Conservation (phyloP, 2,797 vertebrate species). For the Esox masquinongy region DNA sequence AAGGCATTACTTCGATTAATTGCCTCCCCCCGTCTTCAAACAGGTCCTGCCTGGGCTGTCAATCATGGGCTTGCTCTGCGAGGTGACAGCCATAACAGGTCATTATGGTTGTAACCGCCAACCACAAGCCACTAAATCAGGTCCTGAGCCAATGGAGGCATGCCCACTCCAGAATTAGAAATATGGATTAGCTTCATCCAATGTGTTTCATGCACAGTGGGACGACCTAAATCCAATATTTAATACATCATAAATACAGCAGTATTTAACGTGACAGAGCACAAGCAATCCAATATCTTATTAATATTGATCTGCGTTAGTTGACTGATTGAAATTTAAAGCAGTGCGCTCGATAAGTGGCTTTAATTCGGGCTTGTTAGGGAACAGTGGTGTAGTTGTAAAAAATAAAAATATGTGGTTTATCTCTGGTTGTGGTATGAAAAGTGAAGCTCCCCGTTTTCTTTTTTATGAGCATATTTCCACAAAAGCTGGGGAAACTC, state of each 20-base stretch:
- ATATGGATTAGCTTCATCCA: slow-evolving; percentile 28
- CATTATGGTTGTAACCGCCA: slow-evolving; percentile 21
- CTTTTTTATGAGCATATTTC: too few relatives aligned
- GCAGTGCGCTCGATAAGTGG: slow-evolving; percentile 6
- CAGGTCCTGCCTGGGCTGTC: slow-evolving; percentile 38
- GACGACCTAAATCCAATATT: slow-evolving; percentile 31
- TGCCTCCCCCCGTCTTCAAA: slow-evolving; percentile 22
- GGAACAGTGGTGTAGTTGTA: neutral
- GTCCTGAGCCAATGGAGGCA: neutral
- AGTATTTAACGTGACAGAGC: slow-evolving; percentile 15
- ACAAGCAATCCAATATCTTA: slow-evolving; percentile 14
- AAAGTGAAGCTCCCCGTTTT: too few relatives aligned
- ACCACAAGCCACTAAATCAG: slow-evolving; percentile 32
- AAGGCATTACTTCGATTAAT: slow-evolving; percentile 50
- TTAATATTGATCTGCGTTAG: slow-evolving; percentile 18
- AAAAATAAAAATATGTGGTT: too few relatives aligned
- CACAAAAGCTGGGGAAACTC: too few relatives aligned
- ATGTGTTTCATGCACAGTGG: slow-evolving; percentile 14
- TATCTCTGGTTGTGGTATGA: too few relatives aligned
- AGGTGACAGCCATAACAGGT: slow-evolving; percentile 27
- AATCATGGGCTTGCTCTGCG: slow-evolving; percentile 28
- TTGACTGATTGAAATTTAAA: slow-evolving; percentile 11
- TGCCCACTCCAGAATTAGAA: slow-evolving; percentile 6
- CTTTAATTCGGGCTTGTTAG: neutral
- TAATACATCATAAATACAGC: slow-evolving; percentile 28